phyloP scores from a whole-genome alignment of 2,888 invertebrate genomes.

The Pterostichus madidus region DNA sequence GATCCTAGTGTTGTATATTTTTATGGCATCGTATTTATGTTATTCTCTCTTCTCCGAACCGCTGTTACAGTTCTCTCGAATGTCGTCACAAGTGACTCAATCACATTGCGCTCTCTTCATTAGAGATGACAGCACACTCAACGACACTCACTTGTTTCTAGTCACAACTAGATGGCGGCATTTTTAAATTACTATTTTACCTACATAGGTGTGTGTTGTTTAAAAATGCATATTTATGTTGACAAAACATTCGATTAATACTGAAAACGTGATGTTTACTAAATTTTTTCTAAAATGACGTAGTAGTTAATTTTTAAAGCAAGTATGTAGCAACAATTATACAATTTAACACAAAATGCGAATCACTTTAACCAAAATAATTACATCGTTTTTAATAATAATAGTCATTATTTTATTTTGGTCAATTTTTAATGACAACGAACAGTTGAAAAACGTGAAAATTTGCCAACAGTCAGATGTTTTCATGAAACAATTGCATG shows the following conservation, averaged over 20 bases:
- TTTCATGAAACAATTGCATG: conserved; percentile 73
- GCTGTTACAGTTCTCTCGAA: too few relatives aligned
- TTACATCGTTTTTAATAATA: conserved; percentile 69
- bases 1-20: too few relatives aligned
- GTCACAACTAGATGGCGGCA: background rate
- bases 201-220: conserved; percentile 4
- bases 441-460: conserved; percentile 68
- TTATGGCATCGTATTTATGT: too few relatives aligned
- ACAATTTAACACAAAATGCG: conserved; percentile 67
- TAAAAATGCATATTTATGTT: conserved; percentile 9
- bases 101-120: background rate
- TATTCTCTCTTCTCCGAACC: too few relatives aligned
- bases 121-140: background rate
- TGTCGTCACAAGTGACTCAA: background rate
- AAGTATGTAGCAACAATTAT: background rate
- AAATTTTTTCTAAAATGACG: background rate
- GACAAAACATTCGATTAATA: conserved; percentile 1
- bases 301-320: background rate
- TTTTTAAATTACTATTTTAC: conserved; percentile 14
- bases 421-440: conserved; percentile 70
- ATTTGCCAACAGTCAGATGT: conserved; percentile 73
- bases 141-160: background rate
- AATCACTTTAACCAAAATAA: conserved; percentile 70
- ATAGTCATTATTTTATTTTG: conserved; percentile 70
- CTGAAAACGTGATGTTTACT: too few relatives aligned